These are phyloP conservation scores for Pandemis cinnamomeana DNA, from an alignment of 2,888 invertebrate genomes.

Conservation along the genomic window DNA sequence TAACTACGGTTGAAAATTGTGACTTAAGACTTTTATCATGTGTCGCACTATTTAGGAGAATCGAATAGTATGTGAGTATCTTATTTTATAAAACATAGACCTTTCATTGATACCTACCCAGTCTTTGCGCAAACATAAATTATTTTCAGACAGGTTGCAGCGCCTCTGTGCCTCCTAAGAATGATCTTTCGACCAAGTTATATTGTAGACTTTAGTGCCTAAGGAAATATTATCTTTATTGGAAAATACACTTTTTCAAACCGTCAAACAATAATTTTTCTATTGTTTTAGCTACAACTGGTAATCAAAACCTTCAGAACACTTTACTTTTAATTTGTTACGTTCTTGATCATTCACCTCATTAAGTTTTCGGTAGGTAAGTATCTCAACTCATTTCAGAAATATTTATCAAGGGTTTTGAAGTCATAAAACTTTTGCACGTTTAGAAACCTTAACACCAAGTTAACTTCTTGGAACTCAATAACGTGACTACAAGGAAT, in stretches of 20 bases:
- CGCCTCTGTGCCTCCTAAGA: neutral
- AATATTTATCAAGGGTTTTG: too few species aligned
- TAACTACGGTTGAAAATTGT: conserved; percentile 68
- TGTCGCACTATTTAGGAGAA: conserved; percentile 69
- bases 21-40: conserved; percentile 64
- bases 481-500: conserved; percentile 29
- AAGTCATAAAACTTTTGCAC: too few species aligned
- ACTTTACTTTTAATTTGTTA: too few species aligned
- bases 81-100: conserved; percentile 49
- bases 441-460: conserved; percentile 44
- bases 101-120: neutral
- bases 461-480: conserved; percentile 38
- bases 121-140: neutral
- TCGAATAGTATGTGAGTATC: conserved; percentile 72
- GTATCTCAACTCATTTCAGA: too few species aligned
- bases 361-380: too few species aligned
- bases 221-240: too few species aligned
- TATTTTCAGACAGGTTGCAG: neutral
- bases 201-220: too few species aligned
- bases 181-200: neutral
- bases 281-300: too few species aligned
- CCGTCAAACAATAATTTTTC: too few species aligned
- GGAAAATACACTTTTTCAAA: too few species aligned
- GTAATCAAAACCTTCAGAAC: too few species aligned
- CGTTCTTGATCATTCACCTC: too few species aligned